Base-by-base conservation (phyloP, 2,113 vertebrate genomes). In the Petroica traversi region DNA sequence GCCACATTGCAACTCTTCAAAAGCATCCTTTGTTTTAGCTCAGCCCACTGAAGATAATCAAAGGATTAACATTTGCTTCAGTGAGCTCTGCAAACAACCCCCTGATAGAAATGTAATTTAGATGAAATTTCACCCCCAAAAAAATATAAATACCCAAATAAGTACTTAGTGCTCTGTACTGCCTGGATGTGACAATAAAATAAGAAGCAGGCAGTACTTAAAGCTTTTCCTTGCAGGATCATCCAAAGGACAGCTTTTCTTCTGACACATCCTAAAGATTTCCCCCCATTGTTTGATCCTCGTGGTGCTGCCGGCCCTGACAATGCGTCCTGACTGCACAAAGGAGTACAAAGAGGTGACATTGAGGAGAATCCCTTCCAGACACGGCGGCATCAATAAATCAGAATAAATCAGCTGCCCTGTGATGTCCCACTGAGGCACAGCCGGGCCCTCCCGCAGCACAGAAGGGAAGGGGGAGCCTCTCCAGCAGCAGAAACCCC, bases 191-290 rank as follows among this genome's bases (percentile, higher is more conserved):
- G 41, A 85, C 79, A 86, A 38, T 52, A 52, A 90, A 88, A 62
- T 46, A 86, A 85, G 5, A 22, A 73, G 54, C 11, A 36, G 68
- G 75, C 71, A 48, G 22, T 24, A 73, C 62, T 92, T 83, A 86
- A 88, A 80, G 72, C 67, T 77, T 71, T 92, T 90, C 36, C 59
- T 83, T 72, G 36, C 52, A 63, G 78, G 85, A 92, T 83, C 89
- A 93, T 43, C 75, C 75, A 89, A 85, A 94, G 95, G 93, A 48
- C 94, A 95, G 90, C 92, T 96, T 92, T 95, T 94, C 77, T 88
- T 77, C 82, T 8, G 59, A 25, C 59, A 71, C 46, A 26, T 41
- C 55, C 63, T 46, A 58, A 85, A 83, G 85, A 46, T 85, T 77
- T 62, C 20, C 43, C 43, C 45, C 25, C 48, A 36, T 92, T 92